A percentile compares a stretch with the other conserved stretches of the same genome.
Evolutionary conservation across 2,113 vertebrate genomes (phyloP).

Genomic region (Riparia riparia): DNA sequence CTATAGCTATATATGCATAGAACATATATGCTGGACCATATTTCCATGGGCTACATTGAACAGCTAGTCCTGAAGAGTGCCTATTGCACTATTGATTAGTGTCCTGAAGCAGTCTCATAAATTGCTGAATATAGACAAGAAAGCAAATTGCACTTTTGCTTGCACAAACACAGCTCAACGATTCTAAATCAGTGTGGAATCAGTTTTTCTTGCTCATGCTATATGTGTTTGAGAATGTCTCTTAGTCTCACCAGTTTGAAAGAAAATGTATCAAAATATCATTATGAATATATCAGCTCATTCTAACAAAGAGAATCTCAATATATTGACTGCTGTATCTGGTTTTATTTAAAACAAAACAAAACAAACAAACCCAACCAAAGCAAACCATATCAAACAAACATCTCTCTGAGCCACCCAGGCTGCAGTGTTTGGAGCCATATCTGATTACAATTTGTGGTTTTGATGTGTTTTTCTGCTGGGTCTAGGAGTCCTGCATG

Average conservation of each 20-base stretch:
- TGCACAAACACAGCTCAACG: slow-evolving; percentile 66
- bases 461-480: background rate
- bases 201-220: slow-evolving; percentile 1
- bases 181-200: slow-evolving; percentile 73
- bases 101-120: slow-evolving; percentile 68
- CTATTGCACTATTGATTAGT: slow-evolving; percentile 70
- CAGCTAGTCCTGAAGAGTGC: background rate
- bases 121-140: slow-evolving; percentile 70
- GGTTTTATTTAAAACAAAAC: background rate
- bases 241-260: background rate
- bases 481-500: background rate
- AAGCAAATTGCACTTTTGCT: slow-evolving; percentile 73
- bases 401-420: background rate
- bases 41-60: background rate
- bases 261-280: background rate
- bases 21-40: background rate
- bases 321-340: background rate
- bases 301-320: background rate
- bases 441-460: background rate
- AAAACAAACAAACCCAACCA: background rate
- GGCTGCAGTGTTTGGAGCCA: background rate
- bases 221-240: background rate
- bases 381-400: background rate
- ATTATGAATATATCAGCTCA: background rate
- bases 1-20: background rate